Percentiles rank a stretch among this genome's conserved stretches.
Conservation (phyloP, 2,888 invertebrate genomes). For the Ypsolopha sequella region DNA sequence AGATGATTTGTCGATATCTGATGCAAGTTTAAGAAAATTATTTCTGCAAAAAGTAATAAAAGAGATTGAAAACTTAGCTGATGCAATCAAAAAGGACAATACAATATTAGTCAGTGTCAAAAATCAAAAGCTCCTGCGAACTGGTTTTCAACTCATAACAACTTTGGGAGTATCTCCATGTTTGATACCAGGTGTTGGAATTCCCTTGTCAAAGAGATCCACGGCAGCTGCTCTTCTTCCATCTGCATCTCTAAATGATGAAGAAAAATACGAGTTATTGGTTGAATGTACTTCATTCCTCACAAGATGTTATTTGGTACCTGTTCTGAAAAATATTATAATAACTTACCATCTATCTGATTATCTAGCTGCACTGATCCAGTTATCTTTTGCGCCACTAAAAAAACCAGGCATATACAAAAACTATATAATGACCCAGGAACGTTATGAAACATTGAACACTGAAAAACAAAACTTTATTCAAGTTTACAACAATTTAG, state of each 20-base stretch:
- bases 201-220: constrained; percentile 56
- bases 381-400: constrained; percentile 76
- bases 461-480: constrained; percentile 63
- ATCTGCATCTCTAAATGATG: constrained; percentile 43
- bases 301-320: constrained; percentile 50
- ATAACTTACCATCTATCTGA: constrained; percentile 69
- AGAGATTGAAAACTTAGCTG: constrained; percentile 45
- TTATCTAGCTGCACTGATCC: constrained; percentile 76
- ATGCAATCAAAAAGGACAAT: constrained; percentile 30
- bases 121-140: constrained; percentile 74
- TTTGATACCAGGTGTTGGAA: constrained; percentile 75
- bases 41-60: constrained; percentile 53
- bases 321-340: constrained; percentile 68
- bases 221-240: constrained; percentile 33
- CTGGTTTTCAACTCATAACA: constrained; percentile 72
- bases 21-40: neutral
- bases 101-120: constrained; percentile 72
- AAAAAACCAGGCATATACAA: constrained; percentile 65
- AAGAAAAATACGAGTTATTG: constrained; percentile 62
- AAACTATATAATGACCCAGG: constrained; percentile 66
- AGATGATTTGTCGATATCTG: neutral
- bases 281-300: constrained; percentile 60
- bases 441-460: constrained; percentile 61
- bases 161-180: constrained; percentile 76
- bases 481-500: constrained; percentile 57